Evolutionary conservation across 2,888 invertebrate species (phyloP).

Genomic region (Scaptomyza parva): DNA sequence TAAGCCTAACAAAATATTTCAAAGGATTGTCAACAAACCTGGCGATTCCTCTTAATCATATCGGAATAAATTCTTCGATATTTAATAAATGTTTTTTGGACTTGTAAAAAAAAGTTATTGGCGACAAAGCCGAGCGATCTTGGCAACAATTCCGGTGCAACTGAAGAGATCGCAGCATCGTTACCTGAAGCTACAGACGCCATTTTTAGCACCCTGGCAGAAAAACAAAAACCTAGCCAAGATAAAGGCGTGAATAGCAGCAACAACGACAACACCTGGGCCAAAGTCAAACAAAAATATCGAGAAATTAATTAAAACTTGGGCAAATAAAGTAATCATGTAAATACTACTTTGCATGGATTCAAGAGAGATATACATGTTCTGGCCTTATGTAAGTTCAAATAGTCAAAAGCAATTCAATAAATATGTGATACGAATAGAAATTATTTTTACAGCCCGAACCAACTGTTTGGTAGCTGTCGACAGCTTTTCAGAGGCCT

Average conservation of each 20-base stretch:
- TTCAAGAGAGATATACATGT: constrained; percentile 43
- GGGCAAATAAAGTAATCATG: constrained; percentile 58
- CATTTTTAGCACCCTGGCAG: constrained; percentile 14
- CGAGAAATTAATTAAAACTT: constrained; percentile 68
- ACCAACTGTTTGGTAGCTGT: constrained; percentile 39
- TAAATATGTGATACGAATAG: constrained; percentile 22
- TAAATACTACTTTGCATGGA: constrained; percentile 40
- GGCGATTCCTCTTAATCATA: constrained; percentile 37
- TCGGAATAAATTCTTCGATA: background rate
- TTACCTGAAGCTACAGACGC: constrained; percentile 1
- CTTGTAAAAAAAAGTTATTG: constrained; percentile 22
- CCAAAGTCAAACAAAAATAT: constrained; percentile 19
- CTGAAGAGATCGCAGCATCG: constrained; percentile 55
- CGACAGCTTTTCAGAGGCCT: constrained; percentile 37
- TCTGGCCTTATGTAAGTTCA: constrained; percentile 34
- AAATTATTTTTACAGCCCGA: constrained; percentile 25
- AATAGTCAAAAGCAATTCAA: constrained; percentile 26
- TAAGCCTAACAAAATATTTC: background rate
- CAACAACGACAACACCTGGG: constrained; percentile 35
- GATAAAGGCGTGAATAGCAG: constrained; percentile 57
- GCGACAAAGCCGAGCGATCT: constrained; percentile 58
- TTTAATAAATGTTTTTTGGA: constrained; percentile 4
- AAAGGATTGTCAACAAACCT: constrained; percentile 41
- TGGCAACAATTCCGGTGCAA: constrained; percentile 63
- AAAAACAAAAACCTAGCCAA: constrained; percentile 32